Base-by-base conservation (phyloP, 2,888 invertebrate genomes). In the Nomada flava region DNA sequence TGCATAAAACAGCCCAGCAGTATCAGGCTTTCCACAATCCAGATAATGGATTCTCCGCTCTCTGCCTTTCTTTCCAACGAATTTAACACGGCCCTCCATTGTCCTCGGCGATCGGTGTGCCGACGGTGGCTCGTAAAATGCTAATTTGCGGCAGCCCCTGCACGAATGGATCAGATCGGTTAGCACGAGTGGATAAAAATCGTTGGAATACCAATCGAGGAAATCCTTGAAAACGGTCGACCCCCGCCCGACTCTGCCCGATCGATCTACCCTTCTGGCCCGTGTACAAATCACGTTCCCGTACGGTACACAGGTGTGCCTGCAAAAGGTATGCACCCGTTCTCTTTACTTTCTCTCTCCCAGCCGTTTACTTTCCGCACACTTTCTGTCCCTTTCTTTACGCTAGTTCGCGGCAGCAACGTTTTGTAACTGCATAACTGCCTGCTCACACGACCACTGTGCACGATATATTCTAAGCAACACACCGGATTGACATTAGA, bases 151-250 rank as follows among this genome's bases (percentile, higher is more conserved):
- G 86, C 60, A 69, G 50, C 72, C 65, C 63, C 47, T 52, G 76
- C 82, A 73, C 84, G 82, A 87, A 86, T 82, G 76, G 82, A 81
- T 84, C 82, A 76, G 80, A 80, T 72, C 77, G 79, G 75, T 78
- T 76, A 77, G 79, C 64, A 60, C 87, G 87, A 86, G 87, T 87
- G 85, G 83, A 84, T 82, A 84, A 86, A 87, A 87, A 85, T 87
- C 83, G 81, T 87, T 87, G 77, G 85, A 83, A 82, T 85, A 83
- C 79, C 81, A 83, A 87, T 87, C 77, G 83, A 75, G 83, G 83
- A 87, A 79, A 85, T 87, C 79, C 87, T 85, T 74, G 87, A 84
- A 78, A 82, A 82, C 62, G 55, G 50, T 29, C 63, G 55, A 47
- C 65, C 26, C 23, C 23, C 11, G 11, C 15, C 9, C 67, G 2